Evolutionary conservation across 1,140 invertebrate genomes (phyloP).

Genomic region (Papilio machaon): DNA sequence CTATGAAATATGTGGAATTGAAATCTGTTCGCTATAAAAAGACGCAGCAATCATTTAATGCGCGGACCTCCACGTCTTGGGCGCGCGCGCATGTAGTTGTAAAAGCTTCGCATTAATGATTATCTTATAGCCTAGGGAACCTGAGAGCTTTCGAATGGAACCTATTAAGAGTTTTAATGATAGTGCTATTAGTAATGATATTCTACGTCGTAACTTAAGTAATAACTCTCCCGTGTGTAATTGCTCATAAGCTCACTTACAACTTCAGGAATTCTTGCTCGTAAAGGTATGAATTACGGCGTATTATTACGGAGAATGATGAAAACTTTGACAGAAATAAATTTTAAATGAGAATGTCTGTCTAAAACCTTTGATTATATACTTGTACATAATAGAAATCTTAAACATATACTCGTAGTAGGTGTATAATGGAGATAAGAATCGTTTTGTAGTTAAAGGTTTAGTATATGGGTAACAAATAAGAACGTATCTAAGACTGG

Average conservation of each 20-base stretch:
- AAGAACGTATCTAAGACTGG: neutral
- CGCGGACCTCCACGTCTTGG: conserved; percentile 12
- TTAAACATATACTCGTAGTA: too few relatives aligned
- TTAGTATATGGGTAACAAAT: neutral
- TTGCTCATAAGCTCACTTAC: conserved; percentile 31
- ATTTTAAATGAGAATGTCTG: conserved; percentile 18
- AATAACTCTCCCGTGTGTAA: conserved; percentile 36
- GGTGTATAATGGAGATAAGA: neutral
- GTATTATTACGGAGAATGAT: conserved; percentile 20
- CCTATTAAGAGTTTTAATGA: conserved; percentile 39
- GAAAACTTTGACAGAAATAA: neutral
- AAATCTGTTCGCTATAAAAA: conserved; percentile 33
- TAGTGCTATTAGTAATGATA: conserved; percentile 35
- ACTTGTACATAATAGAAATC: too few relatives aligned
- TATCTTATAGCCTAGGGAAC: conserved; percentile 37
- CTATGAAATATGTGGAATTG: conserved; percentile 27
- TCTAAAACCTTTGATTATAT: neutral
- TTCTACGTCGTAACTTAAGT: conserved; percentile 37
- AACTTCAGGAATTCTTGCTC: conserved; percentile 34
- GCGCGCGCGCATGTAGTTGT: neutral
- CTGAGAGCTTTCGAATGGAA: conserved; percentile 31
- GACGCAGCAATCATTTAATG: conserved; percentile 24
- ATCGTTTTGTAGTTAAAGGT: neutral
- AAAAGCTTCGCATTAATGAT: conserved; percentile 34
- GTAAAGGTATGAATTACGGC: conserved; percentile 25